Base-by-base conservation (phyloP, 2,113 vertebrate genomes). In the Clarias macrocephalus region DNA sequence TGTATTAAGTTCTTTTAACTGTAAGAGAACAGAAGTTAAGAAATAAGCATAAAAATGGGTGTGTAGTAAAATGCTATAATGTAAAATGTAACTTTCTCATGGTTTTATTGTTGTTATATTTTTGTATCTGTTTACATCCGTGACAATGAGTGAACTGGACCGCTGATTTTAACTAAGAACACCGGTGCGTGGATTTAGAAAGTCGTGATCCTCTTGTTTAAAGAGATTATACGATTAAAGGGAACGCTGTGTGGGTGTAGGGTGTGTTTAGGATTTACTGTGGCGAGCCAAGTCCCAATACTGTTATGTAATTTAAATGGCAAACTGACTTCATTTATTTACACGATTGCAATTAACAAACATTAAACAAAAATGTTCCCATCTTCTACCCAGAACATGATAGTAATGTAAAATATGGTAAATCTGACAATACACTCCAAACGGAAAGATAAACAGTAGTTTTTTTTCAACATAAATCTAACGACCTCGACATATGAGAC, bases 1-100 rank as follows among this genome's bases (percentile, higher is more conserved):
- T 89, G 66, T 87, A 77, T 80, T 83, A 84, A 70, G 87, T 81
- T 88, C 60, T 52, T 3, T 83, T 82, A 92, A 92, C 88, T 65
- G 88, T 77, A 88, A 86, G 57, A 90, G 19, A 87, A 85, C 75
- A 86, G 86, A 85, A 83, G 89, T 33, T 83, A 80, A 83, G 23
- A 87, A 88, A 83, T 82, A 73, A 90, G 57, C 0, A 30, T 0
- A 12, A 65, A 76, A 21, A 81, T 5, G 0, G 2, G 25, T 28
- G 19, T 62, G 19, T 62, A 80, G 18, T 23, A 33, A 3, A 3
- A 5, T 28, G 1, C 13, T 79, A 11, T 28, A 19, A 77, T 16
- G 77, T 5, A n/a, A 25, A 30, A 28, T 25, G 11, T 11, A 75
- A 77, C 56, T 16, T 77, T 28, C 9, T 23, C 10, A 48, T 75